Evolutionary conservation across 2,113 vertebrate genomes (phyloP), one percentile per base, ranked within the genome.

Genomic region (Pogona vitticeps): DNA sequence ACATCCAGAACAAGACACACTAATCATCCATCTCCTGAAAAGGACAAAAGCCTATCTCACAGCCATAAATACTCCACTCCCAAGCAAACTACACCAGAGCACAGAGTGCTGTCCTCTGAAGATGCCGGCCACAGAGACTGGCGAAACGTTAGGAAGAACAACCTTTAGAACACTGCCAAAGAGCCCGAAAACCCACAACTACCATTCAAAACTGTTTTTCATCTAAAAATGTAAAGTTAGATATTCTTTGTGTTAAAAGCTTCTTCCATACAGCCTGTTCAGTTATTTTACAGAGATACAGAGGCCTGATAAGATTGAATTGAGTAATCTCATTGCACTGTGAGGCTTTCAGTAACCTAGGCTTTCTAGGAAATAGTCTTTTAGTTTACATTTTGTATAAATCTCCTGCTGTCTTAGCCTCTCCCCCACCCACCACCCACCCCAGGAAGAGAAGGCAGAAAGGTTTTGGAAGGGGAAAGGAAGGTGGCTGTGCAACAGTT

Each of bases 311-410:
- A 3, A 6, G 65, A 46, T 77, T 21, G 84, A 87, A 84, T 84
- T 9, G 0, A 86, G 73, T 1, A 5, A n/a, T 1, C 0, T 73
- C 14, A 8, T 38, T 14, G 28, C 71, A 75, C 83, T 88, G 15
- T 61, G 14, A 72, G 33, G 23, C 12, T n/a, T n/a, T n/a, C n/a
- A n/a, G n/a, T n/a, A n/a, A n/a, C n/a, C n/a, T n/a, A n/a, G n/a
- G n/a, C n/a, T 70, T 33, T n/a, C 18, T 70, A 84, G 80, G 65
- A 86, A 82, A 61, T 77, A 71, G 40, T 76, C 79, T 52, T 85
- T 68, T 28, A 7, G 75, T 88, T 6, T 61, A 3, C 36, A 76
- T 58, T 6, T 10, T 71, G 15, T 0, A 1, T 89, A 91, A 86
- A 17, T 7, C 28, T 75, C n/a, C 12, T 42, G 56, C 61, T 2